Base-by-base conservation (phyloP, 2,888 invertebrate species). In the Microplitis manilae region DNA sequence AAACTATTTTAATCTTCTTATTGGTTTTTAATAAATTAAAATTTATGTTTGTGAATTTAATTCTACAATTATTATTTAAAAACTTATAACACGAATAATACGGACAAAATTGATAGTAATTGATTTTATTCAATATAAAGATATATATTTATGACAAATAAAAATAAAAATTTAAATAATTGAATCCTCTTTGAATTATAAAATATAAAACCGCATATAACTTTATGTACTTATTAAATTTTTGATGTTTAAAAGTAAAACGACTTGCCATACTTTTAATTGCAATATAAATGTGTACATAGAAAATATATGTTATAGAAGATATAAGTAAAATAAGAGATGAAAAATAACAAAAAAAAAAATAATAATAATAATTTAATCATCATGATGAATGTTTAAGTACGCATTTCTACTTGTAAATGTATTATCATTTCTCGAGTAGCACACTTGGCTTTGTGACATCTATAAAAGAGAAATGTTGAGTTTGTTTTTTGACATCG, bases 251-350 rank as follows among this genome's bases (percentile, higher is more conserved):
- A 50, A 50, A 50, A 50, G 50, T 50, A 50, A 50, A 50, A 50
- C 50, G 50, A 50, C 50, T 50, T 50, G 50, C 2, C 83, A 85
- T 83, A 85, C 83, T 83, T 85, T 88, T 89, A 87, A 88, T 86
- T 87, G 88, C 88, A 89, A 88, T 89, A 89, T 89, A 89, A 90
- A 88, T 89, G 89, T 89, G 88, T 89, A 90, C 88, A 90, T 89
- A 89, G 86, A 62, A 62, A 81, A 79, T 84, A 78, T 79, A 85
- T 85, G 84, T 86, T 86, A 86, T 83, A 86, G 82, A 83, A 75
- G 64, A 77, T 69, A 72, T 73, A 61, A 61, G 73, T 76, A 79
- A 83, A 85, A 85, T 84, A 83, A 83, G 65, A 39, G 17, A 62
- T 73, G 39, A 73, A 41, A 70, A 65, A 77, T 83, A 86, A 81